Conservation (phyloP, 2,797 vertebrate genomes). For the Parauchenoglanis ngamensis region DNA sequence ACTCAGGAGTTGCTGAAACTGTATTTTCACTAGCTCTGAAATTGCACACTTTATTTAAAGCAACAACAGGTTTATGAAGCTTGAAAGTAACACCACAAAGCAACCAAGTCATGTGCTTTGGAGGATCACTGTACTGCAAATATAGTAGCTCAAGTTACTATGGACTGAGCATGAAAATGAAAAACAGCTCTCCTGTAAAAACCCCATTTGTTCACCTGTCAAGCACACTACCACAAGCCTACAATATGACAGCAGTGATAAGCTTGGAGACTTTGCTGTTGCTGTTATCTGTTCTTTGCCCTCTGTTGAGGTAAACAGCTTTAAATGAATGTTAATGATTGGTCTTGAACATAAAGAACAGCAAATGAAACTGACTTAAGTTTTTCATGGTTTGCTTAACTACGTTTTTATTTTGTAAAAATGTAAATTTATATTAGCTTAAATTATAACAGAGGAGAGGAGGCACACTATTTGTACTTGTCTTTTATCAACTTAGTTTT, state of each 20-base stretch:
- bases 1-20: conserved; percentile 22
- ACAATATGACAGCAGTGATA: conserved; percentile 64
- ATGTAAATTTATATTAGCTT: neutral
- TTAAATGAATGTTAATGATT: neutral
- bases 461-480: neutral
- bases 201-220: conserved; percentile 58
- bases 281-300: conserved; percentile 47
- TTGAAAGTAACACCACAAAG: neutral
- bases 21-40: conserved; percentile 6
- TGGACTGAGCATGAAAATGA: conserved; percentile 47
- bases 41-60: conserved; percentile 28
- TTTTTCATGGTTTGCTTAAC: neutral
- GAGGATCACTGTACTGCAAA: conserved; percentile 1
- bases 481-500: neutral
- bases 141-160: conserved; percentile 23
- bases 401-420: neutral
- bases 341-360: neutral
- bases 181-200: conserved; percentile 62
- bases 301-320: neutral
- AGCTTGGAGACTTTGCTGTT: conserved; percentile 53
- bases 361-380: neutral
- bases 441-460: conserved; percentile 4
- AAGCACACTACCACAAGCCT: conserved; percentile 57
- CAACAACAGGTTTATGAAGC: conserved; percentile 1
- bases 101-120: neutral